phyloP scores from a whole-genome alignment of 2,888 invertebrate species.

The Chrysopilus asiliformis region DNA sequence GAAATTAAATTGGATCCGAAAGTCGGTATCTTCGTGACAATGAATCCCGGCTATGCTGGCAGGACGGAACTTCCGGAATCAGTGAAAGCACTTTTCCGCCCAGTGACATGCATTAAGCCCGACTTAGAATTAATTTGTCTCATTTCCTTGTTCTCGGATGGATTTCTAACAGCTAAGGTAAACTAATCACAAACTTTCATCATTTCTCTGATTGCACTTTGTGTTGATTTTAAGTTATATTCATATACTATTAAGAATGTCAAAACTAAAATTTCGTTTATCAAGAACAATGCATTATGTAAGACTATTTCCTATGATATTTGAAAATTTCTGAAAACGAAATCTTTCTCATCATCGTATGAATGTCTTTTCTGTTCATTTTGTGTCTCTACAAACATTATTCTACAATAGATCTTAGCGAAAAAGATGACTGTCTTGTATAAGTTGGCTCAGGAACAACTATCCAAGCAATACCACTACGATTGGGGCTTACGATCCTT shows the following conservation, averaged over 20 bases:
- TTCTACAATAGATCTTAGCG: constrained; percentile 49
- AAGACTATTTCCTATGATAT: neutral
- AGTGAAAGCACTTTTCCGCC: constrained; percentile 81
- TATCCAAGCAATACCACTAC: constrained; percentile 87
- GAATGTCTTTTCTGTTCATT: too few relatives aligned
- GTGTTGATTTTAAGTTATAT: too few relatives aligned
- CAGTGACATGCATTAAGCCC: constrained; percentile 84
- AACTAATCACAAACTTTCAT: constrained; percentile 8
- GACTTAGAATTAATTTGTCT: constrained; percentile 85
- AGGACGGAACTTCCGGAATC: constrained; percentile 85
- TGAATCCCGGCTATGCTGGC: constrained; percentile 91
- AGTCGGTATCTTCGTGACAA: constrained; percentile 87
- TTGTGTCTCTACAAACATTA: neutral
- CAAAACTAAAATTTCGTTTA: too few relatives aligned
- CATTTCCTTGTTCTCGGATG: constrained; percentile 85
- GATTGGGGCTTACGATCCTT: constrained; percentile 86
- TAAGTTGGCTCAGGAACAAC: constrained; percentile 70
- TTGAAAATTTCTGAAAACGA: neutral
- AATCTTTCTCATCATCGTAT: too few relatives aligned
- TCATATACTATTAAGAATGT: too few relatives aligned
- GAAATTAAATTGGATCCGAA: constrained; percentile 72
- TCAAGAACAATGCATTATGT: too few relatives aligned
- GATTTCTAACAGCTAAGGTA: constrained; percentile 79
- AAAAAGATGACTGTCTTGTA: constrained; percentile 92
- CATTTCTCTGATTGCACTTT: too few relatives aligned